These are phyloP conservation scores for Platycheirus rosarum DNA, from an alignment of 2,888 invertebrate species.

Conservation along the genomic window DNA sequence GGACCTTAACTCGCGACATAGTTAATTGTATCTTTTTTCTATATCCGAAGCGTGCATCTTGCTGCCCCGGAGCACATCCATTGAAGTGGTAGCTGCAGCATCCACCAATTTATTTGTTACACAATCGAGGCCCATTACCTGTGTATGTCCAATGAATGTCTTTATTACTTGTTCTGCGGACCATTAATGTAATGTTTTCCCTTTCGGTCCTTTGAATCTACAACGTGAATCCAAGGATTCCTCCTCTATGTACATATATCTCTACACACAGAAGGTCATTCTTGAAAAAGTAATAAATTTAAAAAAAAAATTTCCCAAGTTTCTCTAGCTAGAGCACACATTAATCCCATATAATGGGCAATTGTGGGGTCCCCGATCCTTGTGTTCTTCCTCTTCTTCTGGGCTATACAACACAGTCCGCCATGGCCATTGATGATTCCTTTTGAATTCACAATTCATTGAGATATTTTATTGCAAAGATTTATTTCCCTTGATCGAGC, in stretches of 20 bases:
- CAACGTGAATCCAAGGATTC: background rate
- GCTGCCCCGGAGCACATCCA: background rate
- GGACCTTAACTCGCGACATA: conserved; percentile 49
- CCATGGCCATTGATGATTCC: conserved; percentile 19
- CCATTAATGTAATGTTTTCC: conserved; percentile 62
- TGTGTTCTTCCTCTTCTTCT: conserved; percentile 16
- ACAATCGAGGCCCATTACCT: conserved; percentile 68
- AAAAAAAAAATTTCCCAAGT: conserved; percentile 45
- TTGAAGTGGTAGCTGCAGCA: conserved; percentile 20
- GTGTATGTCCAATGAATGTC: conserved; percentile 63
- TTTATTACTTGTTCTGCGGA: conserved; percentile 72
- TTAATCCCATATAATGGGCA: conserved; percentile 73
- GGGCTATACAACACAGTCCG: background rate
- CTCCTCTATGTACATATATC: background rate
- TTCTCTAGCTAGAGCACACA: conserved; percentile 52
- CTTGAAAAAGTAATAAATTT: conserved; percentile 67
- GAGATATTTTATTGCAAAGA: conserved; percentile 66
- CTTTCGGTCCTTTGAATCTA: conserved; percentile 16
- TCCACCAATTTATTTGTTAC: conserved; percentile 39
- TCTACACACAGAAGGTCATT: conserved; percentile 42
- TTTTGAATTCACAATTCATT: conserved; percentile 59
- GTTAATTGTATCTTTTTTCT: conserved; percentile 51
- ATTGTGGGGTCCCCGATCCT: conserved; percentile 67
- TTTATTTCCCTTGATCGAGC: conserved; percentile 55
- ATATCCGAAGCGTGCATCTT: conserved; percentile 30